Percentiles rank a stretch among this genome's conserved stretches.
These are phyloP conservation scores for Nothocercus julius DNA, from an alignment of 2,113 vertebrate species.

Conservation along the genomic window DNA sequence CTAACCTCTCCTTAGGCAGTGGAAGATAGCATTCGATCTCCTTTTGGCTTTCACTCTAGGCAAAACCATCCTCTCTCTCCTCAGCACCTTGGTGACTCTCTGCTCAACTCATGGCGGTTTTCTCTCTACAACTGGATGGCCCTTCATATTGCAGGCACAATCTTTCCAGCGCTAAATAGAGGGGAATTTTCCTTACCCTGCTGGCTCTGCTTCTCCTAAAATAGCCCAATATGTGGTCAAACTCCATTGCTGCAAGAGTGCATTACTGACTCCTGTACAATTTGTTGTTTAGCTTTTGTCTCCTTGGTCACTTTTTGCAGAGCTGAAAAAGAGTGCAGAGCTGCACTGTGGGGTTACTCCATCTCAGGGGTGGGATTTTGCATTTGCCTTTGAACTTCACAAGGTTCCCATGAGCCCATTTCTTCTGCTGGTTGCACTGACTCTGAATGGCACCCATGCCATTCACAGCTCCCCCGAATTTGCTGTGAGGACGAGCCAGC, in stretches of 20 bases:
- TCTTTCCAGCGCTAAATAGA: background rate
- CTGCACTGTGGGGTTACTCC: background rate
- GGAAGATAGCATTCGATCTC: background rate
- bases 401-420: background rate
- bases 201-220: background rate
- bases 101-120: background rate
- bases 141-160: background rate
- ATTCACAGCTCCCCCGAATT: background rate
- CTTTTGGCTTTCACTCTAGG: background rate
- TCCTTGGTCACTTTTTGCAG: background rate
- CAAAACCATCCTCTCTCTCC: background rate
- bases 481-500: background rate
- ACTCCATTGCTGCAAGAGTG: background rate
- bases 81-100: background rate
- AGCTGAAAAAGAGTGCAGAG: background rate
- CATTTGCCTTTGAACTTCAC: background rate
- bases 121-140: background rate
- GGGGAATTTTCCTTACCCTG: accelerated
- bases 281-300: background rate
- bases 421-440: background rate
- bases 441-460: accelerated
- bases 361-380: background rate
- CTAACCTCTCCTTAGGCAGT: background rate
- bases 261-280: background rate
- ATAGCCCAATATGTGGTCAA: background rate